A percentile compares a stretch with the other conserved stretches of the same genome.
Evolutionary conservation across 2,113 vertebrate species (phyloP).

Genomic region (Aptenodytes forsteri): DNA sequence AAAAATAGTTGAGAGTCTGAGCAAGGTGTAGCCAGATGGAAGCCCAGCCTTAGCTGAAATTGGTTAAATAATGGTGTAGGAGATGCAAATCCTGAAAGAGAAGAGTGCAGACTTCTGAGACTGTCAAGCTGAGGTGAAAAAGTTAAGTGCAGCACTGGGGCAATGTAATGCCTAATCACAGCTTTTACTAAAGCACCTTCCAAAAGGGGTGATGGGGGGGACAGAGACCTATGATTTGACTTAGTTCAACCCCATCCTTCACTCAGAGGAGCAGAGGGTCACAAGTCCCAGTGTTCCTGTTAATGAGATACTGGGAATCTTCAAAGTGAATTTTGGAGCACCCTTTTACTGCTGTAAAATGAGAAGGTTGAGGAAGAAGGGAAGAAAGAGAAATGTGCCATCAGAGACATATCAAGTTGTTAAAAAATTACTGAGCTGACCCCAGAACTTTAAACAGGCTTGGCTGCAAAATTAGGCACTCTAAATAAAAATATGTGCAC

Average conservation of each 20-base stretch:
- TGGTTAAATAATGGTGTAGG: not conserved
- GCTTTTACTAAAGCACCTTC: not conserved
- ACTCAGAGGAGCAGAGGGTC: not conserved
- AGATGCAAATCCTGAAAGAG: not conserved
- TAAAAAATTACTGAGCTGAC: not conserved
- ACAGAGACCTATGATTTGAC: not conserved
- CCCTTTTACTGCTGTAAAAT: not conserved
- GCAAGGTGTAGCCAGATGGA: not conserved
- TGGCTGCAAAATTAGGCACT: not conserved
- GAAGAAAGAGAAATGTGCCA: not conserved
- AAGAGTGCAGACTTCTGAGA: not conserved
- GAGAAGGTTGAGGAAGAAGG: not conserved
- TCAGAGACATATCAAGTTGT: not conserved
- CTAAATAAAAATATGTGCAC: not conserved
- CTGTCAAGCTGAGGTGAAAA: not conserved
- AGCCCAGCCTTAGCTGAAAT: not conserved
- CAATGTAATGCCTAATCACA: not conserved
- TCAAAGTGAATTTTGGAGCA: not conserved
- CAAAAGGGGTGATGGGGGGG: not conserved
- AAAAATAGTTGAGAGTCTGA: not conserved
- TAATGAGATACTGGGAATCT: not conserved
- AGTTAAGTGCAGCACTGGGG: not conserved
- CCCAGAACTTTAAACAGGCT: not conserved
- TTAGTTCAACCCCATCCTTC: not conserved
- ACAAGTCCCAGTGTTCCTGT: not conserved